A percentile compares a stretch with the other conserved stretches of the same genome.
phyloP scores from a whole-genome alignment of 2,888 invertebrate species.

The Heliothis peltigera region DNA sequence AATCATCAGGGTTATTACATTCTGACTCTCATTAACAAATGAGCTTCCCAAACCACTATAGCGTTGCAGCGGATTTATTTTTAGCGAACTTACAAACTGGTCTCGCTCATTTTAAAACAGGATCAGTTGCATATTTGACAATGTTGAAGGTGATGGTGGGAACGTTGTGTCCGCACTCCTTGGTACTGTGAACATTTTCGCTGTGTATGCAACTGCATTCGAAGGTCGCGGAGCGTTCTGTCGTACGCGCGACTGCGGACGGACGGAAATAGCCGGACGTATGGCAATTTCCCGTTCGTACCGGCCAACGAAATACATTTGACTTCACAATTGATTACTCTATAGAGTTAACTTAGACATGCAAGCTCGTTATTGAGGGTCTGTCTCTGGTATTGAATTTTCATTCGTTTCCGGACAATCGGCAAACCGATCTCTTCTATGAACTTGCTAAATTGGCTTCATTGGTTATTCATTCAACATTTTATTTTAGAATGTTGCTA shows the following conservation, averaged over 20 bases:
- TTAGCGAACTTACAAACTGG: slow-evolving; percentile 44
- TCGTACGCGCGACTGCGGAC: slow-evolving; percentile 67
- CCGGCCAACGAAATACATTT: slow-evolving; percentile 54
- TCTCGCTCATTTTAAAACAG: slow-evolving; percentile 46
- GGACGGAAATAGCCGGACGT: slow-evolving; percentile 84
- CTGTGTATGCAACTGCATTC: slow-evolving; percentile 68
- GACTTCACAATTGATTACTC: slow-evolving; percentile 52
- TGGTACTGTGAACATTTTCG: slow-evolving; percentile 36
- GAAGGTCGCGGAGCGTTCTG: slow-evolving; percentile 76
- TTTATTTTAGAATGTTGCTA: slow-evolving; percentile 1
- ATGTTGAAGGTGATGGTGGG: slow-evolving; percentile 24
- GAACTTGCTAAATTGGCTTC: slow-evolving; percentile 26
- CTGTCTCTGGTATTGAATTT: slow-evolving; percentile 3
- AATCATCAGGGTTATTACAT: slow-evolving; percentile 27
- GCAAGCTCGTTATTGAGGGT: slow-evolving; percentile 12
- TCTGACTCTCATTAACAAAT: slow-evolving; percentile 41
- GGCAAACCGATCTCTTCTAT: slow-evolving; percentile 4
- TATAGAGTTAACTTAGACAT: slow-evolving; percentile 30
- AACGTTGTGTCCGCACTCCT: slow-evolving; percentile 39
- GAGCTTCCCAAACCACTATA: slow-evolving; percentile 33
- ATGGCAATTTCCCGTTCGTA: slow-evolving; percentile 81
- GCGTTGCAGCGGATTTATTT: slow-evolving; percentile 40
- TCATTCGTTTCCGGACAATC: slow-evolving; percentile 24
- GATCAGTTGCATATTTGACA: slow-evolving; percentile 57
- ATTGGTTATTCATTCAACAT: not conserved